phyloP scores from a whole-genome alignment of 2,888 invertebrate species.

The Listrodromus nycthemerus region DNA sequence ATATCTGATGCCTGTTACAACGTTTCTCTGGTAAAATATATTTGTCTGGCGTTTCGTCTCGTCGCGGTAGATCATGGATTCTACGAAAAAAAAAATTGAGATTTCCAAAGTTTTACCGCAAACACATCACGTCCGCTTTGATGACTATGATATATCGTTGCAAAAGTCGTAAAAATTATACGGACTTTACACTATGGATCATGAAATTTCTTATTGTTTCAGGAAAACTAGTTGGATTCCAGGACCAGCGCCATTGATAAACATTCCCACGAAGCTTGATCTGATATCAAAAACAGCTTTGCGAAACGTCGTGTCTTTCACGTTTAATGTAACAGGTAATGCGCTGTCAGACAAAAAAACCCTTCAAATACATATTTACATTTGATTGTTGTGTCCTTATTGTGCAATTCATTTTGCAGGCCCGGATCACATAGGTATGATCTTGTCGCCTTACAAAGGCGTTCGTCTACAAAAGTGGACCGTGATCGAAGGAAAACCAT shows the following conservation, averaged over 20 bases:
- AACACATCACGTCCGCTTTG: no score
- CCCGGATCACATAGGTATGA: constrained; percentile 89
- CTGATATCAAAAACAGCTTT: constrained; percentile 83
- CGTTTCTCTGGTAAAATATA: constrained; percentile 86
- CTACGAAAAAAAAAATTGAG: no score
- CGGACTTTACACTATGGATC: not conserved
- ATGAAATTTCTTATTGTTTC: constrained; percentile 35
- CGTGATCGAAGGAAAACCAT: constrained; percentile 86
- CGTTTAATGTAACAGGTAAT: constrained; percentile 85
- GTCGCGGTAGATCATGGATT: no score
- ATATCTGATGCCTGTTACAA: constrained; percentile 91
- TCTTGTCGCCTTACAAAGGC: constrained; percentile 87
- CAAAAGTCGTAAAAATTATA: constrained; percentile 9
- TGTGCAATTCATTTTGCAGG: constrained; percentile 83
- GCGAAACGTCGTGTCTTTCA: constrained; percentile 83
- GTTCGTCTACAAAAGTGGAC: constrained; percentile 87
- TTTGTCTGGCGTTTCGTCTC: no score
- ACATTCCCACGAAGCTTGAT: constrained; percentile 85
- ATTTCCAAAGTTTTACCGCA: no score
- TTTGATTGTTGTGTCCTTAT: constrained; percentile 11
- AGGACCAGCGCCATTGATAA: constrained; percentile 85
- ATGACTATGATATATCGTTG: no score
- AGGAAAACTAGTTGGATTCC: constrained; percentile 88
- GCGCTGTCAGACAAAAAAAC: not conserved
- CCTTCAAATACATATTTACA: not conserved